Evolutionary conservation across 2,113 vertebrate species (phyloP).

Genomic region (Tricholaema leucomelas): DNA sequence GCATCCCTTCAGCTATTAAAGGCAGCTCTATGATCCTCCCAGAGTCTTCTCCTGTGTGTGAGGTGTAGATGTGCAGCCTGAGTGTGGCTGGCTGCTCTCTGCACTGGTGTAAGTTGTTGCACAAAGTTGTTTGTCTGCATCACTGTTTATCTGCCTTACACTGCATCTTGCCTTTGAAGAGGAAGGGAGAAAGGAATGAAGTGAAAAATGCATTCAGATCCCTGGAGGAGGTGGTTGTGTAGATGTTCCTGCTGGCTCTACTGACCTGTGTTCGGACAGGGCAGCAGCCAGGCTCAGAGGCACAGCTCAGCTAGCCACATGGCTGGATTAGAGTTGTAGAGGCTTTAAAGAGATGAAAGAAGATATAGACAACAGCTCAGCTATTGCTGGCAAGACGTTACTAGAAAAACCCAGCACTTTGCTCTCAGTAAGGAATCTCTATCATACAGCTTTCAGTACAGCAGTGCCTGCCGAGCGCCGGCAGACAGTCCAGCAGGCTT

Average conservation of each 20-base stretch:
- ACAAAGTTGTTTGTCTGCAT: neutral
- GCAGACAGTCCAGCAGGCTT: neutral
- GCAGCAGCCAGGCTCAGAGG: neutral
- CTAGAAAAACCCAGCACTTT: neutral
- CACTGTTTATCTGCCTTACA: neutral
- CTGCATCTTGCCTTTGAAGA: neutral
- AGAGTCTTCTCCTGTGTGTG: too few relatives aligned
- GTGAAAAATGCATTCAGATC: neutral
- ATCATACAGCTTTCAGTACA: neutral
- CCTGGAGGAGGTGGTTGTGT: neutral
- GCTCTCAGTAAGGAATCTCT: neutral
- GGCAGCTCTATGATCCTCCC: too few relatives aligned
- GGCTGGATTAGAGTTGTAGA: neutral
- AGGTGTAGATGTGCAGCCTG: neutral
- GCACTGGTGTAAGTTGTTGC: neutral
- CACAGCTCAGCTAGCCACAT: neutral
- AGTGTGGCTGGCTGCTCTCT: neutral
- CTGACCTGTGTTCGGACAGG: neutral
- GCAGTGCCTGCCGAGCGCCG: neutral
- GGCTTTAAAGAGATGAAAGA: neutral
- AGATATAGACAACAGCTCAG: constrained; percentile 10
- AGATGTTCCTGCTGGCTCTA: neutral
- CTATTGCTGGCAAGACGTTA: constrained; percentile 8
- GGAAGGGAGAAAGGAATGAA: too few relatives aligned
- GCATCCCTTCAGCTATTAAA: too few relatives aligned